Base-by-base conservation (phyloP, 2,113 vertebrate genomes). In the Poecile atricapillus region DNA sequence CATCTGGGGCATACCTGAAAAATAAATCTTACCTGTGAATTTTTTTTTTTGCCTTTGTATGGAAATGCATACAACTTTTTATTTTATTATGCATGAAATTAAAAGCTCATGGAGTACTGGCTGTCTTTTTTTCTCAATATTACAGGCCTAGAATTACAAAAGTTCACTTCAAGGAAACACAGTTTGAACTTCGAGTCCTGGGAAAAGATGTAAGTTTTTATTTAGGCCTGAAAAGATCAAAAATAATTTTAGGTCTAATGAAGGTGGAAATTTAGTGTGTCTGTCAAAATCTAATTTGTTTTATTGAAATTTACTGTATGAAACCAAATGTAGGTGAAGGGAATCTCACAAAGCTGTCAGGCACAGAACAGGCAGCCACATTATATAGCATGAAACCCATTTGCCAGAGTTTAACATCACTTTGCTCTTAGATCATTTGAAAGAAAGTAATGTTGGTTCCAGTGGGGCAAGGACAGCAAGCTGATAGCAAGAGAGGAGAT, bases 81-180 rank as follows among this genome's bases (percentile, higher is more conserved):
- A 17, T 47, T 71, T 65, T 80, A 53, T 47, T 71, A 56, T 67
- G 8, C 23, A 15, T 84, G 14, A 77, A 78, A n/a, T 75, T 39
- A 35, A 91, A 91, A 17, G 6, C 30, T 83, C 11, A 53, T 49
- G 2, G 76, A 69, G 7, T 56, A 83, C 11, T 50, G 2, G 83
- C 3, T 88, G 24, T 77, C 23, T 69, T 80, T 86, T 89, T 88
- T 90, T 31, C 31, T 31, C 28, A 65, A 87, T 86, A 83, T 94
- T 89, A 23, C 97, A 99, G 99, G 99, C 98, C 98, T 93, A 98
- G 98, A 97, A 99, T 99, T 95, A 98, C 98, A 15, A 99, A 99
- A 97, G 98, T 99, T 91, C 98, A 99, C 94, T 99, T 99, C 96
- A 99, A 98, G 94, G 98, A 99, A 90, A 98, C 98, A 43, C 99